Conservation (phyloP, 2,113 vertebrate genomes). For the Sisor rabdophorus region DNA sequence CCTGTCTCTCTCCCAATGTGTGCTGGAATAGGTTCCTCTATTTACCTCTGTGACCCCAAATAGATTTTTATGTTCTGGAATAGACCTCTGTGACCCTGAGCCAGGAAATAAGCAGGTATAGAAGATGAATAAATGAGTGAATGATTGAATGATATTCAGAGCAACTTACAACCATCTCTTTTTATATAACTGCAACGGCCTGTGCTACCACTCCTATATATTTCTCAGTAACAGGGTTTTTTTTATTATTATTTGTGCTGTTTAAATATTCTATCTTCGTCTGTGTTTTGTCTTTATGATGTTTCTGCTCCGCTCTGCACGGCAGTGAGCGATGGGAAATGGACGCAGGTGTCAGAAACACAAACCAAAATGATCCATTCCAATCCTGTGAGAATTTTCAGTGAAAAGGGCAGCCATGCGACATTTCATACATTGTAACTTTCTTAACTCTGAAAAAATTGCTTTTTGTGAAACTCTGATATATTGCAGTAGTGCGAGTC, state of each 20-base stretch:
- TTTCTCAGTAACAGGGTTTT: no score
- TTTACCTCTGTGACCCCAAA: no score
- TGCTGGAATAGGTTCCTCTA: no score
- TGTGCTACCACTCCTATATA: no score
- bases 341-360: slow-evolving; percentile 4
- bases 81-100: no score
- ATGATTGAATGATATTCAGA: no score
- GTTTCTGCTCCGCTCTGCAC: not conserved
- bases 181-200: no score
- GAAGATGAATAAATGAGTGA: no score
- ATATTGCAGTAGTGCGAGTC: not conserved
- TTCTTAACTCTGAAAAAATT: not conserved
- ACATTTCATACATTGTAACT: slow-evolving; percentile 29
- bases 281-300: not conserved
- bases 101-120: no score
- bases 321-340: not conserved
- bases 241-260: not conserved
- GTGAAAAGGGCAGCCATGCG: slow-evolving; percentile 33
- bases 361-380: not conserved
- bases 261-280: not conserved
- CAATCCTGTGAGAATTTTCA: not conserved
- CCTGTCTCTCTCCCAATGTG: no score
- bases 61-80: no score
- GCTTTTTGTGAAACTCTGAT: slow-evolving; percentile 13
- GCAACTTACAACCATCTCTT: no score